These are phyloP conservation scores for Trichonephila inaurata DNA, from an alignment of 1,140 invertebrate genomes.

Conservation along the genomic window DNA sequence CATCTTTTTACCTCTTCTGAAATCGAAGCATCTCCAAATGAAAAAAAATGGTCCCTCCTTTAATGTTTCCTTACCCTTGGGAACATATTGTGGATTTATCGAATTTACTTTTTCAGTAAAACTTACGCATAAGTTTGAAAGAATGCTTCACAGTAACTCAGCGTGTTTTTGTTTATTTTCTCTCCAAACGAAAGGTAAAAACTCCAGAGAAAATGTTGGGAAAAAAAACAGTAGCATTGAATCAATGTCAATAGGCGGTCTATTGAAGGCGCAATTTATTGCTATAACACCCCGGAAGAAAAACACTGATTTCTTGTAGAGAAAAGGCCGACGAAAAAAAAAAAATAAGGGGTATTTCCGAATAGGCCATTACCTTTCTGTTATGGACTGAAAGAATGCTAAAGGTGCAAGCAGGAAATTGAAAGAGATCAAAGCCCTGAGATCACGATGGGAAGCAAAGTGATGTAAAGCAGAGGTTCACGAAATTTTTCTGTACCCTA, in stretches of 20 bases:
- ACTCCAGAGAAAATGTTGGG: neutral
- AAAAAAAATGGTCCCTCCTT: neutral
- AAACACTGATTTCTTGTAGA: slow-evolving; percentile 59
- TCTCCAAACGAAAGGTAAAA: slow-evolving; percentile 2
- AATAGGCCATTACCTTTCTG: slow-evolving; percentile 70
- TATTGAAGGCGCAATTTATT: slow-evolving; percentile 72
- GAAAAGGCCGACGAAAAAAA: neutral
- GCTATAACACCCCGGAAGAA: slow-evolving; percentile 56
- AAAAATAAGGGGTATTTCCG: slow-evolving; percentile 3
- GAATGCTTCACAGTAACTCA: neutral
- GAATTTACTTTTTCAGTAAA: neutral
- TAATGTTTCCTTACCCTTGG: neutral
- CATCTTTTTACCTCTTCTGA: no score
- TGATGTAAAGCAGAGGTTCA: neutral
- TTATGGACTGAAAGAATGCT: slow-evolving; percentile 66
- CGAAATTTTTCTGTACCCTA: no score
- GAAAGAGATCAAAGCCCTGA: slow-evolving; percentile 28
- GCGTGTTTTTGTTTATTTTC: neutral
- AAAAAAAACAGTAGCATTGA: slow-evolving; percentile 23
- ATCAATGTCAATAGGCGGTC: slow-evolving; percentile 59
- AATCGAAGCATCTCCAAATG: neutral
- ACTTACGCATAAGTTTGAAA: neutral
- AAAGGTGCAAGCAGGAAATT: slow-evolving; percentile 41
- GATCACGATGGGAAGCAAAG: neutral
- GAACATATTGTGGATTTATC: neutral